These are phyloP conservation scores for Campylomormyrus numenius DNA, from an alignment of 2,113 vertebrate species.

Conservation along the genomic window DNA sequence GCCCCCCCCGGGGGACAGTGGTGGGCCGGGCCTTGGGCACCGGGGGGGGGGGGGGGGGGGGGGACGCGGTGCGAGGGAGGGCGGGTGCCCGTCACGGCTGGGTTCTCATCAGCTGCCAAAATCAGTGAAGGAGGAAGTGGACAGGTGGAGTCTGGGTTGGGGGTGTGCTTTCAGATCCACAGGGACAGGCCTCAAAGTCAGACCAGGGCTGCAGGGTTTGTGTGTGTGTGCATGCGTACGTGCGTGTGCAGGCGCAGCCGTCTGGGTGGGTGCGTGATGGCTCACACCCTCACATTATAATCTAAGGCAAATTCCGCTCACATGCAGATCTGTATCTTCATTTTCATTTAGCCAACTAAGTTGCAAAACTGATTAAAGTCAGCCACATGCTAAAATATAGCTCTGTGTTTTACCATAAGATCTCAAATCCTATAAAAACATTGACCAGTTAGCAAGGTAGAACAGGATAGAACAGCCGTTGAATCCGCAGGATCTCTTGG, in stretches of 20 bases:
- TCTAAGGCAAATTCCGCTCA: background rate
- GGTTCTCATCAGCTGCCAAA: conserved; percentile 13
- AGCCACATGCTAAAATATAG: background rate
- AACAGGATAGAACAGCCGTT: background rate
- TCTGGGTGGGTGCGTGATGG: background rate
- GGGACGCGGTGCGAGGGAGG: background rate
- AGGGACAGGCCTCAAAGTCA: conserved; percentile 6
- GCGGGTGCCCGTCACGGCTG: conserved; percentile 1
- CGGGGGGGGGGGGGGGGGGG: background rate
- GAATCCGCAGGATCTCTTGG: background rate
- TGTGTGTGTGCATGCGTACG: background rate
- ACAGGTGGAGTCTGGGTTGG: conserved; percentile 18
- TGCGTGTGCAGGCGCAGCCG: no score
- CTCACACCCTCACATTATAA: background rate
- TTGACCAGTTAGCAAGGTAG: no score
- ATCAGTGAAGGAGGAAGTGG: conserved; percentile 17
- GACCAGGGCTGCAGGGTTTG: background rate
- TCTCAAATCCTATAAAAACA: background rate
- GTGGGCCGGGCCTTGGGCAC: no score
- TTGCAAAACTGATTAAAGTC: background rate
- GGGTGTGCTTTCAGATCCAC: background rate
- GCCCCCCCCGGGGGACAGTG: background rate
- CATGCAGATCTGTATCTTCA: background rate
- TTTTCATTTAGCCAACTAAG: background rate
- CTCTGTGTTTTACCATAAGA: background rate